Evolutionary conservation across 2,888 invertebrate species (phyloP), one percentile per base, ranked within the genome.

Genomic region (Catocala nupta): DNA sequence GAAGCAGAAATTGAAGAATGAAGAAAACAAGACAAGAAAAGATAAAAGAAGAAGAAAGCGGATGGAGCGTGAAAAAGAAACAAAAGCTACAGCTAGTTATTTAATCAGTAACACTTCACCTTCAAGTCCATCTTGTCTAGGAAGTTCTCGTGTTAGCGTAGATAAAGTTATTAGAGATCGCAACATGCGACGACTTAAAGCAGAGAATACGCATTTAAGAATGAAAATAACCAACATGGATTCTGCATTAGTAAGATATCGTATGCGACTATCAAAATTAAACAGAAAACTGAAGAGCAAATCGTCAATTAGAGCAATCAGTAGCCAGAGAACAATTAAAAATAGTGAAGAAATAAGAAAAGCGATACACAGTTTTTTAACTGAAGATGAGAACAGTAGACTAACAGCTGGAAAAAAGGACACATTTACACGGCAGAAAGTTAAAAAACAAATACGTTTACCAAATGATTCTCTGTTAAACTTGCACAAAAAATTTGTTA

Each of bases 401-500:
- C 53, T 59, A 11, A 68, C 67, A 45, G 43, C 71, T 42, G 71
- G 71, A 5, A 68, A 64, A 58, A 71, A 65, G 33, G 68, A 66
- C 13, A 71, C 71, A n/a, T 68, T 71, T 5, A 68, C 68, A 5
- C 34, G 65, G 2, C 36, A 33, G 5, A 65, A 65, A 59, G 11
- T 55, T n/a, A 67, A 70, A 55, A 62, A 58, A 25, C 67, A 63
- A 56, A 68, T 65, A 36, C 55, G 70, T 44, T 48, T 70, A 25
- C 50, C 65, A 9, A 65, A 63, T 44, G 65, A 68, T 34, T 51
- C 70, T 9, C 43, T 67, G 0, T 36, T 65, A 5, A 67, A 67
- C 44, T 45, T 67, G 8, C 65, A 66, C 11, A 62, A 68, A 50
- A 55, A 12, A 49, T 63, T 65, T 63, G 42, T 49, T 5, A 63